Base-by-base conservation (phyloP, 2,888 invertebrate genomes). In the Cephus sareptanus region DNA sequence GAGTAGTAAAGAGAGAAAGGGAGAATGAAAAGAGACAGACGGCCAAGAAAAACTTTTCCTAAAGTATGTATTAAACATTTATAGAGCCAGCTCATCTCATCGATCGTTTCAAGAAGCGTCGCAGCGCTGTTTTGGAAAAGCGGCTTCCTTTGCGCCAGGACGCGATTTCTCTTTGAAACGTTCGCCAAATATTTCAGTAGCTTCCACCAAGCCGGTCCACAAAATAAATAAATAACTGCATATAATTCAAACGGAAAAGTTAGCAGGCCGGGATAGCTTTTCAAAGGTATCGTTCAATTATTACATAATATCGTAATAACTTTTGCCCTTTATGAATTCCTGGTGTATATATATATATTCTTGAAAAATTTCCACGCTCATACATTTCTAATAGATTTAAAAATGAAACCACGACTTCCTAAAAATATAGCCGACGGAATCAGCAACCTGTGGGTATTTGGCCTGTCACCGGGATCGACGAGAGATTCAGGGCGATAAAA, bases 391-490 rank as follows among this genome's bases (percentile, higher is more conserved):
- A 82, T 83, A 83, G 82, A 83, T 84, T 81, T 79, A 81, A 80
- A 81, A 83, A 81, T 77, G 77, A 75, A 69, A 74, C 73, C 34
- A 69, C 76, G 77, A 73, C 75, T 76, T 79, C 79, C 79, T 78
- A 80, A 76, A 81, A 76, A 77, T 79, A 81, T 80, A 81, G 83
- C 84, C 56, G 23, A 77, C 84, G 81, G 82, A 83, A 87, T 86
- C 86, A 87, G 85, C 86, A 87, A 87, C 87, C 87, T 88, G 88
- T 87, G 84, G 87, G 85, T 84, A 81, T 83, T 82, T 82, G 83
- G 81, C 81, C 82, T 79, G 76, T 82, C 78, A 81, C 69, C 78
- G 71, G 35, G 56, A 56, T 56, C 56, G 56, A 56, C 23, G 15
- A 56, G 23, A 56, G 23, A 23, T 56, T 56, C 9, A 23, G 23